Evolutionary conservation across 2,797 vertebrate genomes (phyloP).

Genomic region (Sebastes iracundus): DNA sequence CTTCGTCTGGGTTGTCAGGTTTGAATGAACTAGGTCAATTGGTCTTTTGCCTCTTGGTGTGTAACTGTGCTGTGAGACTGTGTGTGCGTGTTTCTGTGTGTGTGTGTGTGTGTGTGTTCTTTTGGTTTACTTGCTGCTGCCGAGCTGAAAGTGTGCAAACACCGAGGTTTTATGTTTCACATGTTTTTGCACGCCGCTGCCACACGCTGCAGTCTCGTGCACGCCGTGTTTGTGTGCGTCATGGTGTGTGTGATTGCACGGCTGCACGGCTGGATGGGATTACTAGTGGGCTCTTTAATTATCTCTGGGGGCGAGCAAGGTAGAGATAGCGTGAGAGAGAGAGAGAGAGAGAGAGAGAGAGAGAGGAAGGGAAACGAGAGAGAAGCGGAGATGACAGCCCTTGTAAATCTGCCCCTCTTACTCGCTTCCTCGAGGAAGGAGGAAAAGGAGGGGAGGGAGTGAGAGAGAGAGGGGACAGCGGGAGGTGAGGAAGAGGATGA

Average conservation of each 20-base stretch:
- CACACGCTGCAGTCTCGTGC: constrained; percentile 34
- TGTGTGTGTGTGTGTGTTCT: background rate
- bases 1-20: constrained; percentile 41
- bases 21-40: constrained; percentile 65
- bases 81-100: background rate
- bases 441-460: background rate
- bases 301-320: constrained; percentile 39
- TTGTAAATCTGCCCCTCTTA: constrained; percentile 56
- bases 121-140: constrained; percentile 1
- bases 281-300: constrained; percentile 63
- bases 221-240: background rate
- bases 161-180: constrained; percentile 2
- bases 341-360: constrained; percentile 1
- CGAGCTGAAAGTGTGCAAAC: constrained; percentile 15
- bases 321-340: background rate
- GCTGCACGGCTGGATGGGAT: constrained; percentile 54
- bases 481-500: constrained; percentile 7
- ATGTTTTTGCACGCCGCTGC: background rate
- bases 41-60: constrained; percentile 55
- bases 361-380: background rate
- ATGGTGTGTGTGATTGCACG: constrained; percentile 8
- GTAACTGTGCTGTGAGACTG: constrained; percentile 4
- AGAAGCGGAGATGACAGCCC: constrained; percentile 53
- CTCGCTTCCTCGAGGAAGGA: constrained; percentile 31
- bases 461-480: background rate